phyloP scores from a whole-genome alignment of 2,113 vertebrate genomes.

The Chlorocebus sabaeus region DNA sequence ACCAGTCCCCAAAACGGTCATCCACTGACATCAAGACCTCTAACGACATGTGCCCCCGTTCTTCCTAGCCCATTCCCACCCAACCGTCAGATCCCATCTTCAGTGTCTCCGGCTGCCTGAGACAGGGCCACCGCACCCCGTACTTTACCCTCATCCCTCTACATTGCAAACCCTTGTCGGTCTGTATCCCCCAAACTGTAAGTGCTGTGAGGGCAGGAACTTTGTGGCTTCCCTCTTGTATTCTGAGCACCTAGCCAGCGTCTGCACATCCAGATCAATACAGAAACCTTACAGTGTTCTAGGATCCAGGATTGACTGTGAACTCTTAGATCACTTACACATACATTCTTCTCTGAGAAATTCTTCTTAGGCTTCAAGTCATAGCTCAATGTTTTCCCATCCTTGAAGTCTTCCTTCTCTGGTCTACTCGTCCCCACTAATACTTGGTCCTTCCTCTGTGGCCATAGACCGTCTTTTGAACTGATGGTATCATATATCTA shows the following conservation, averaged over 20 bases:
- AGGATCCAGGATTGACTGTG: background rate
- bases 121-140: background rate
- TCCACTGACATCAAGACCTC: background rate
- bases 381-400: background rate
- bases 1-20: background rate
- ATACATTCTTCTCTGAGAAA: background rate
- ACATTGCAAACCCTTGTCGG: no score
- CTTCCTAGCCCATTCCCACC: background rate
- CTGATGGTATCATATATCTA: background rate
- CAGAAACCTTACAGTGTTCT: background rate
- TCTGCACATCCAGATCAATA: background rate
- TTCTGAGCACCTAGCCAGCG: background rate
- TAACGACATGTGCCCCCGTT: background rate
- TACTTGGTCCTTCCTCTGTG: background rate
- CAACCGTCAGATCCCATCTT: background rate
- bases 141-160: background rate
- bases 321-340: background rate
- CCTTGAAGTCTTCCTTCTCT: background rate
- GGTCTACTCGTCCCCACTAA: background rate
- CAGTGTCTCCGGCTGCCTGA: rapidly evolving
- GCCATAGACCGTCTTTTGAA: background rate
- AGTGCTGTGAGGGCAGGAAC: background rate
- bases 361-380: background rate
- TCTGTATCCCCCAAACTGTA: background rate
- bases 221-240: background rate